Conservation (phyloP, 2,888 invertebrate species). For the Blera fallax region DNA sequence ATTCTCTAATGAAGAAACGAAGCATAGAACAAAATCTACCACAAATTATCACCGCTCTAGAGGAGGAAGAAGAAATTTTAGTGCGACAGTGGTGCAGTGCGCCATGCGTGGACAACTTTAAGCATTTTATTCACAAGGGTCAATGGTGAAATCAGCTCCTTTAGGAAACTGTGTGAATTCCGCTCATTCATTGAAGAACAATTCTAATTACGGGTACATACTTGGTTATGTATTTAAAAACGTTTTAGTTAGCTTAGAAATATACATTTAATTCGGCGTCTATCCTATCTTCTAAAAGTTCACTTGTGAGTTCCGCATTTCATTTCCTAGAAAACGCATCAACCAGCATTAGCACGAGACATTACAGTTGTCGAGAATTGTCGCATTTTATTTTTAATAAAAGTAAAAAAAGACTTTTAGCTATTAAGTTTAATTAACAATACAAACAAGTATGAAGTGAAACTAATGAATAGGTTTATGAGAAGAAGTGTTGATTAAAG, state of each 20-base stretch:
- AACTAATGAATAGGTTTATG: neutral
- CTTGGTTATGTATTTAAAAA: conserved; percentile 1
- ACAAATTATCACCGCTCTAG: conserved; percentile 75
- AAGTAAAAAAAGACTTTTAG: conserved; percentile 67
- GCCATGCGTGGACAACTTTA: conserved; percentile 79
- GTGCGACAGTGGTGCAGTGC: conserved; percentile 79
- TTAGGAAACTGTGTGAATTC: neutral
- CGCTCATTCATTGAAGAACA: neutral
- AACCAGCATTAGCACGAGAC: neutral
- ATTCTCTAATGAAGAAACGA: conserved; percentile 76
- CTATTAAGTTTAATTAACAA: conserved; percentile 45
- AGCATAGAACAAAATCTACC: conserved; percentile 73
- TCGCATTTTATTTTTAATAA: conserved; percentile 66
- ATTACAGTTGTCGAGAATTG: conserved; percentile 17
- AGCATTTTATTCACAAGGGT: conserved; percentile 77
- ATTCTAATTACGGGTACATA: neutral
- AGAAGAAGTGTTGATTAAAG: neutral
- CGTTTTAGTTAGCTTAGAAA: conserved; percentile 8
- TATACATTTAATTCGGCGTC: conserved; percentile 3
- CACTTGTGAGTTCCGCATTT: conserved; percentile 18
- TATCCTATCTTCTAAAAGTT: neutral
- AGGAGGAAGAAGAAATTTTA: conserved; percentile 79
- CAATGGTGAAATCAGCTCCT: conserved; percentile 69
- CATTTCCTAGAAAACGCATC: conserved; percentile 1
- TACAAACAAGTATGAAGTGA: neutral